Evolutionary conservation across 2,888 invertebrate genomes (phyloP).

Genomic region (Lasioglossum calceatum): DNA sequence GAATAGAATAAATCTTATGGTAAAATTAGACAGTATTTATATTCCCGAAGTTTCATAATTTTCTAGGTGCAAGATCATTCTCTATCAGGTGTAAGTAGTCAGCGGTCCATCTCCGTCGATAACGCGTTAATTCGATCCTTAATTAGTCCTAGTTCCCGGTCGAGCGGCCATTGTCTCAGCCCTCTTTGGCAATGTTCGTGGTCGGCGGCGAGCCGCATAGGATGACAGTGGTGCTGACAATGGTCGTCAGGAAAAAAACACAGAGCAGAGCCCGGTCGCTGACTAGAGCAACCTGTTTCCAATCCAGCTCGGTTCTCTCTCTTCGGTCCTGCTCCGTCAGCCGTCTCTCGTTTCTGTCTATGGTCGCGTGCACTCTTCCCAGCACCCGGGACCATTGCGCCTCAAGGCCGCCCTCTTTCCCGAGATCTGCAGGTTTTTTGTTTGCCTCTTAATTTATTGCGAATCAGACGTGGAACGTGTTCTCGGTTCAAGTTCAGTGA

Average conservation of each 20-base stretch:
- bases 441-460: conserved; percentile 11
- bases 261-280: conserved; percentile 92
- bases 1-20: not conserved
- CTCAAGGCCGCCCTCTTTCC: conserved; percentile 85
- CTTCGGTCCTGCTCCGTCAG: conserved; percentile 91
- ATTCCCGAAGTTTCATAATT: not conserved
- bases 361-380: conserved; percentile 90
- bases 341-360: conserved; percentile 92
- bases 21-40: not conserved
- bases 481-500: not conserved
- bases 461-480: not conserved
- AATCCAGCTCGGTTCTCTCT: conserved; percentile 93
- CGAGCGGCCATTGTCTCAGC: conserved; percentile 15
- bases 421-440: conserved; percentile 66
- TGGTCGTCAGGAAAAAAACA: conserved; percentile 91
- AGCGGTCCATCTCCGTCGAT: not conserved
- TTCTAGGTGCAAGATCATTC: not conserved
- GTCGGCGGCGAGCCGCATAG: conserved; percentile 88
- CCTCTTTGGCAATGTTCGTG: conserved; percentile 67
- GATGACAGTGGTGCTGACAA: conserved; percentile 92
- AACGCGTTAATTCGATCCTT: not conserved
- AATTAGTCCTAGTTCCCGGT: not conserved
- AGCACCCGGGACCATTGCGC: conserved; percentile 88
- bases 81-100: not conserved
- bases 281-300: conserved; percentile 92